Conservation (phyloP, 2,888 invertebrate genomes). For the Schizaphis graminum region DNA sequence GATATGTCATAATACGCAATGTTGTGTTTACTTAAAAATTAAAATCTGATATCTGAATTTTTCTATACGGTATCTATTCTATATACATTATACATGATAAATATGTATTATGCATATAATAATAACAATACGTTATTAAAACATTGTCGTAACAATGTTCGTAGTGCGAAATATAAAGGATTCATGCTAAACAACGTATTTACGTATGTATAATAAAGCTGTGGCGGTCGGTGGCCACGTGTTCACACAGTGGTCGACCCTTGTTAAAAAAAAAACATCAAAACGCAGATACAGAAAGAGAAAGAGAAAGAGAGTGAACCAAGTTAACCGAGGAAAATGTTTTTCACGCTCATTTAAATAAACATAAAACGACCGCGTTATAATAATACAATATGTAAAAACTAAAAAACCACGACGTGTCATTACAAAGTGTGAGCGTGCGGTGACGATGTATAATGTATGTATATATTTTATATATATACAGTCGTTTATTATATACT, state of each 20-base stretch:
- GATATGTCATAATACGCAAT: not conserved
- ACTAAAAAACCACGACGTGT: constrained; percentile 50
- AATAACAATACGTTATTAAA: not conserved
- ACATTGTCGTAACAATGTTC: not conserved
- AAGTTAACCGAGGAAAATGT: constrained; percentile 55
- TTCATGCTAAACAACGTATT: constrained; percentile 7
- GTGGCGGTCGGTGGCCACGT: constrained; percentile 32
- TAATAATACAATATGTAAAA: constrained; percentile 36
- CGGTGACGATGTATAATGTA: not conserved
- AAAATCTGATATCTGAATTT: not conserved
- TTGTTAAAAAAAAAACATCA: constrained; percentile 47
- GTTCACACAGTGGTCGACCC: constrained; percentile 45
- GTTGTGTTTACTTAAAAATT: not conserved
- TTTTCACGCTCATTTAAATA: constrained; percentile 64
- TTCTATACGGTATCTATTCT: not conserved
- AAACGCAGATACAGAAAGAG: constrained; percentile 3
- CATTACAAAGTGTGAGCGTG: not conserved
- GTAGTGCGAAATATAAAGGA: constrained; percentile 69
- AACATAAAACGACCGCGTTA: constrained; percentile 46
- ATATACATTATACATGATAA: not conserved
- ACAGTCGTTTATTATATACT: not conserved
- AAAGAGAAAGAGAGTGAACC: constrained; percentile 61
- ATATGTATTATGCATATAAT: not conserved
- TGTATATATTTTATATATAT: not conserved
- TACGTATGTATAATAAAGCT: constrained; percentile 64